Percentiles rank a stretch among this genome's conserved stretches.
phyloP scores from a whole-genome alignment of 2,888 invertebrate genomes.

The Eustalomyia histrio region DNA sequence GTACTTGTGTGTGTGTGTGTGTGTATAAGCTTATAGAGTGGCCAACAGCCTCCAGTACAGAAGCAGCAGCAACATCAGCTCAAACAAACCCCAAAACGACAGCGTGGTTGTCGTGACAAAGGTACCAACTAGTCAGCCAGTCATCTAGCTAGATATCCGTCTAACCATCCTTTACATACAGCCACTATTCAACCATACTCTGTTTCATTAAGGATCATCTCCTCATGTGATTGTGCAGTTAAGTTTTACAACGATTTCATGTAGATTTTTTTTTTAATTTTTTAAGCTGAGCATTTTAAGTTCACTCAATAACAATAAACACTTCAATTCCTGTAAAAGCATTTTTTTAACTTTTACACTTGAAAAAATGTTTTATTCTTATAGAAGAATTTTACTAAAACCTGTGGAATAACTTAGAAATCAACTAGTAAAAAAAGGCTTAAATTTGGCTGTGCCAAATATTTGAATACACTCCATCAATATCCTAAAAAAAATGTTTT shows the following conservation, averaged over 20 bases:
- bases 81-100: slow-evolving; percentile 30
- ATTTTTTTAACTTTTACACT: background rate
- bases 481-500: too few species aligned
- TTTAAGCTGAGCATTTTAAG: slow-evolving; percentile 23
- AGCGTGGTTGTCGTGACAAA: slow-evolving; percentile 26
- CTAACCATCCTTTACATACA: background rate
- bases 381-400: too few species aligned
- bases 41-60: slow-evolving; percentile 23
- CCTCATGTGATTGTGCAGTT: background rate
- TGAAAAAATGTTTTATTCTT: background rate
- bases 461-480: too few species aligned
- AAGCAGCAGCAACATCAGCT: background rate
- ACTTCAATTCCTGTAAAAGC: slow-evolving; percentile 10
- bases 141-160: background rate
- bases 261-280: background rate
- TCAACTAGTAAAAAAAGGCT: too few species aligned
- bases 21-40: slow-evolving; percentile 30
- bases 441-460: too few species aligned
- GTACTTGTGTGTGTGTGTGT: slow-evolving; percentile 1
- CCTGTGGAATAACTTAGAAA: too few species aligned
- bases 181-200: slow-evolving; percentile 2
- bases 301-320: slow-evolving; percentile 19
- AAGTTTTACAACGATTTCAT: background rate
- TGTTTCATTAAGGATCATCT: background rate
- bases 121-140: slow-evolving; percentile 10